phyloP scores from a whole-genome alignment of 2,888 invertebrate species.

The Drosophila birchii region DNA sequence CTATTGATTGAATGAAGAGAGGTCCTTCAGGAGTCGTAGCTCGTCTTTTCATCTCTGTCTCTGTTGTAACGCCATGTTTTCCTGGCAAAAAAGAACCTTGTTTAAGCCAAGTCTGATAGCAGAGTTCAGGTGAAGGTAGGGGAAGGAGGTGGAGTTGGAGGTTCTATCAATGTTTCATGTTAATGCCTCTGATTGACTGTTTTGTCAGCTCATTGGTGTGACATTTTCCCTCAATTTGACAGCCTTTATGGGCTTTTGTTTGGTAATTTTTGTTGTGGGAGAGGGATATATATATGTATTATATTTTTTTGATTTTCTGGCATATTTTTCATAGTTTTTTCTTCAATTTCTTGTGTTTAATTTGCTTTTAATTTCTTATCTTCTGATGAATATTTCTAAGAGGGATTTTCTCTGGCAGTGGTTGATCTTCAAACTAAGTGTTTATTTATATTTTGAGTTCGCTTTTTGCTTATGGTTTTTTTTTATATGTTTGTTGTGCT shows the following conservation, averaged over 20 bases:
- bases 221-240: slow-evolving; percentile 12
- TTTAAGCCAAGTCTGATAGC: slow-evolving; percentile 10
- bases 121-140: background rate
- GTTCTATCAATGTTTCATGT: slow-evolving; percentile 30
- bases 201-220: slow-evolving; percentile 13
- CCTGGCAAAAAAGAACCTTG: slow-evolving; percentile 7
- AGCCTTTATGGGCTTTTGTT: background rate
- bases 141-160: too few relatives aligned
- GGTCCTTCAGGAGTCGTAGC: slow-evolving; percentile 30
- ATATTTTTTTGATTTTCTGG: background rate
- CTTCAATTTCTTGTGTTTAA: background rate
- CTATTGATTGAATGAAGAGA: slow-evolving; percentile 36
- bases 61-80: slow-evolving; percentile 26
- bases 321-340: background rate
- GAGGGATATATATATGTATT: background rate
- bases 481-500: background rate
- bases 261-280: background rate
- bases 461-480: slow-evolving; percentile 5
- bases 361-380: slow-evolving; percentile 3
- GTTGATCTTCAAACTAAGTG: background rate
- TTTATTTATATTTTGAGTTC: slow-evolving; percentile 11
- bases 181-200: slow-evolving; percentile 29
- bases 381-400: background rate
- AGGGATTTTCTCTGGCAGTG: background rate
- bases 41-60: slow-evolving; percentile 1